These are phyloP conservation scores for Crocuta crocuta DNA, from an alignment of 2,113 vertebrate genomes.

Conservation along the genomic window DNA sequence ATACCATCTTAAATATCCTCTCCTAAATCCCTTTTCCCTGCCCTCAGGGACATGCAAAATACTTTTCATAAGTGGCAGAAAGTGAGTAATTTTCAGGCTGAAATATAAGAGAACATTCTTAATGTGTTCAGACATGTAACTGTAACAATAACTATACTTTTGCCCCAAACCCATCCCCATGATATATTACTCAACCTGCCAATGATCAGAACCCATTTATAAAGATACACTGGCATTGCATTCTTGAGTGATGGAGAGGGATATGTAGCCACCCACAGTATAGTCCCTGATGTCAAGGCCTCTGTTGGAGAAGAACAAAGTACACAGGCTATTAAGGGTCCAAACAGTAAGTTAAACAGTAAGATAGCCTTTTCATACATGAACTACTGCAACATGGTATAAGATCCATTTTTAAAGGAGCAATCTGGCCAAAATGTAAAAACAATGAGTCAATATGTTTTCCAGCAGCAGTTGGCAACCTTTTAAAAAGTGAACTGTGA, in stretches of 20 bases:
- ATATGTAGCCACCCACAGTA: accelerated
- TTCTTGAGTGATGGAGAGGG: background rate
- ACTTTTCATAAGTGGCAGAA: background rate
- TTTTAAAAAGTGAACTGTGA: background rate
- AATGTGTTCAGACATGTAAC: background rate
- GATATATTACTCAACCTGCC: background rate
- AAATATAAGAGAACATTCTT: background rate
- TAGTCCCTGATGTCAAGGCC: background rate
- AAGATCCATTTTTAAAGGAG: background rate
- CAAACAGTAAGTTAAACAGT: background rate
- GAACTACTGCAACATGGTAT: too few species aligned
- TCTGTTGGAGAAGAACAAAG: background rate
- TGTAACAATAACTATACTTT: background rate
- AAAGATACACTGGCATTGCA: background rate
- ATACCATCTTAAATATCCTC: background rate
- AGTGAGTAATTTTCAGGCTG: background rate
- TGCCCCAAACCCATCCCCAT: too few species aligned
- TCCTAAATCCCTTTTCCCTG: accelerated
- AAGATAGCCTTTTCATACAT: background rate
- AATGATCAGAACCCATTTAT: background rate
- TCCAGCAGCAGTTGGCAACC: background rate
- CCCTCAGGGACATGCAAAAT: background rate
- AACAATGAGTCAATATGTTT: background rate
- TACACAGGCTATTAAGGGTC: background rate
- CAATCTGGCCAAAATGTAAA: background rate